These are phyloP conservation scores for Psilopogon haemacephalus DNA, from an alignment of 2,113 vertebrate genomes.

Conservation along the genomic window DNA sequence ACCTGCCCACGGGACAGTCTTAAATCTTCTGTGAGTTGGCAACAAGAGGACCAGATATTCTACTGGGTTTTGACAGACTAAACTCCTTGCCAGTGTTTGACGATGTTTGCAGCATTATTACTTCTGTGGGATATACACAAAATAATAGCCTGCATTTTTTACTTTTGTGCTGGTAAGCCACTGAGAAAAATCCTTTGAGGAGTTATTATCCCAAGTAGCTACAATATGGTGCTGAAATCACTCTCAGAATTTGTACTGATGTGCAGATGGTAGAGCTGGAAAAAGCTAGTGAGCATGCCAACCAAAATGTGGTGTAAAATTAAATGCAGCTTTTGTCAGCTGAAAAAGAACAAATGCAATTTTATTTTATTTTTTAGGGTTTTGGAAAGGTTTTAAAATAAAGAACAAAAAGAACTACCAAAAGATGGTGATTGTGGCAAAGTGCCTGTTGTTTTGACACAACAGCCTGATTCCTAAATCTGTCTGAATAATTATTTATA, in stretches of 20 bases:
- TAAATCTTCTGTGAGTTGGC: background rate
- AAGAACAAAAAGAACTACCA: background rate
- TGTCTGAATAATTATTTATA: background rate
- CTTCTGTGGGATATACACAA: background rate
- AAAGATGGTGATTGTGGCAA: background rate
- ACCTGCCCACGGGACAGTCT: background rate
- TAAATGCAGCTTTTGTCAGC: slow-evolving; percentile 31
- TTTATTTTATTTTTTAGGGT: background rate
- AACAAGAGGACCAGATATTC: background rate
- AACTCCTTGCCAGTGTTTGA: background rate
- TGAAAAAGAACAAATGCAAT: slow-evolving; percentile 48
- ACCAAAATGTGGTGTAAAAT: slow-evolving; percentile 40
- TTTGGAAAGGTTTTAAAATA: slow-evolving; percentile 25
- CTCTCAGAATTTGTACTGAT: background rate
- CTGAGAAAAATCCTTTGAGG: background rate
- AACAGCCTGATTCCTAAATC: slow-evolving; percentile 10
- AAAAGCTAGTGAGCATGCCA: slow-evolving; percentile 27
- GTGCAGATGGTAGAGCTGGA: slow-evolving; percentile 47
- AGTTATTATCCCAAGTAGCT: background rate
- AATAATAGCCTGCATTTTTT: slow-evolving; percentile 12
- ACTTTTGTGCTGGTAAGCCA: background rate
- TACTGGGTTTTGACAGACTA: background rate
- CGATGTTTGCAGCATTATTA: background rate
- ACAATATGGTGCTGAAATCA: slow-evolving; percentile 8
- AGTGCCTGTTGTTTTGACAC: slow-evolving; percentile 25